Evolutionary conservation across 2,797 vertebrate genomes (phyloP).

Genomic region (Gastrophryne carolinensis): DNA sequence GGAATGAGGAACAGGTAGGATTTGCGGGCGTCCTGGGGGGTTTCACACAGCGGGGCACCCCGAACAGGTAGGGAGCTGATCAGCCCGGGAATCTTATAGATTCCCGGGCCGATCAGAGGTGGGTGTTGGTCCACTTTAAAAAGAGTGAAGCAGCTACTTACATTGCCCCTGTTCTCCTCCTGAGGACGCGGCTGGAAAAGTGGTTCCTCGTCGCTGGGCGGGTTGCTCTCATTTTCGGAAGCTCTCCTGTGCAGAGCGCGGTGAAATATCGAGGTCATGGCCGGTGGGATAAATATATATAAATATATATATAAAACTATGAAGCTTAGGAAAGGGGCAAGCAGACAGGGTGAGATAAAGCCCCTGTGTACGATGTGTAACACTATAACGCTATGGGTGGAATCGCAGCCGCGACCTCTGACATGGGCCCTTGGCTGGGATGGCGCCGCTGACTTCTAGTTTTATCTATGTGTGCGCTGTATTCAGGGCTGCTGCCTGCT

Average conservation of each 20-base stretch:
- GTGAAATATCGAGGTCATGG: slow-evolving; percentile 47
- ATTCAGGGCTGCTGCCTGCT: slow-evolving; percentile 37
- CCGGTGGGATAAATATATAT: too few relatives aligned
- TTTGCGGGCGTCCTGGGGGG: too few relatives aligned
- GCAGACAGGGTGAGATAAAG: neutral
- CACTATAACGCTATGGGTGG: too few relatives aligned
- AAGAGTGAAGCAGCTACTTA: slow-evolving; percentile 18
- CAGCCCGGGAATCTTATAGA: too few relatives aligned
- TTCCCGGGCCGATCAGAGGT: too few relatives aligned
- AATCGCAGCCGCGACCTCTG: neutral
- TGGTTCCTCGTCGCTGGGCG: slow-evolving; percentile 44
- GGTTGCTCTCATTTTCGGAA: slow-evolving; percentile 33
- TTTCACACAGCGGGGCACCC: too few relatives aligned
- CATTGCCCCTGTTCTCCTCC: slow-evolving; percentile 35
- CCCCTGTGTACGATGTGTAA: neutral
- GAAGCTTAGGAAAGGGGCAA: neutral
- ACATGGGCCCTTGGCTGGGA: slow-evolving; percentile 7
- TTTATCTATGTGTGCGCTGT: slow-evolving; percentile 21
- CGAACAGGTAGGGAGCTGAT: too few relatives aligned
- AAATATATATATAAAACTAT: neutral
- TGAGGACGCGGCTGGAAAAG: slow-evolving; percentile 33
- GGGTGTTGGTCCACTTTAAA: too few relatives aligned
- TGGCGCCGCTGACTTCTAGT: slow-evolving; percentile 43
- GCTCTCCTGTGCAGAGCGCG: neutral
- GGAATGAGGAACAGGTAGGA: too few relatives aligned